These are phyloP conservation scores for Trichechus manatus DNA, from an alignment of 2,113 vertebrate genomes.

Conservation along the genomic window DNA sequence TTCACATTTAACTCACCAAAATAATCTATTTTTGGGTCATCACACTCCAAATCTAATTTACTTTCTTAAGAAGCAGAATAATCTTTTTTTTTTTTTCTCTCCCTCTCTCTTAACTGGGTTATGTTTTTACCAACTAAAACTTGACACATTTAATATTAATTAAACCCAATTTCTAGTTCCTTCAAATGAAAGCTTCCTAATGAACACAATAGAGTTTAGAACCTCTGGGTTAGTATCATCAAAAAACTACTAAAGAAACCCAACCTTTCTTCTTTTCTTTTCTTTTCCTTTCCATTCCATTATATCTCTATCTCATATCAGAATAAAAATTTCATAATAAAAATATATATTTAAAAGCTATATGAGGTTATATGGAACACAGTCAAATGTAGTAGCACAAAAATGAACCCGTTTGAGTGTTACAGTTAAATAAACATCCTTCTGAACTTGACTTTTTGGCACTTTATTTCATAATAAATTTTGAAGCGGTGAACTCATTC, in stretches of 20 bases:
- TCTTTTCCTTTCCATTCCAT: not conserved
- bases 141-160: conserved; percentile 7
- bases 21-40: not conserved
- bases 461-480: conserved; percentile 29
- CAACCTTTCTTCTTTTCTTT: not conserved
- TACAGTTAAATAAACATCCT: conserved; percentile 50
- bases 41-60: not conserved
- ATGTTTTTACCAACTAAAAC: conserved; percentile 47
- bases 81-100: not conserved
- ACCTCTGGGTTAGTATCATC: not conserved
- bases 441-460: not conserved
- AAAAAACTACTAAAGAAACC: not conserved
- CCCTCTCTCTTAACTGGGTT: not conserved
- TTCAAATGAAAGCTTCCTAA: conserved; percentile 38
- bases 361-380: not conserved
- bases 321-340: not conserved
- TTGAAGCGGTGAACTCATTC: not conserved
- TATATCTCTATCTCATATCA: not conserved
- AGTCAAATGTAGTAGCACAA: not conserved
- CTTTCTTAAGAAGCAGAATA: conserved; percentile 28
- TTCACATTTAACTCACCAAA: conserved; percentile 33
- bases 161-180: not conserved
- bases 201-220: not conserved
- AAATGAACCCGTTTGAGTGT: not conserved
- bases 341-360: not conserved